Base-by-base conservation (phyloP, 2,113 vertebrate genomes). In the Myodes glareolus region DNA sequence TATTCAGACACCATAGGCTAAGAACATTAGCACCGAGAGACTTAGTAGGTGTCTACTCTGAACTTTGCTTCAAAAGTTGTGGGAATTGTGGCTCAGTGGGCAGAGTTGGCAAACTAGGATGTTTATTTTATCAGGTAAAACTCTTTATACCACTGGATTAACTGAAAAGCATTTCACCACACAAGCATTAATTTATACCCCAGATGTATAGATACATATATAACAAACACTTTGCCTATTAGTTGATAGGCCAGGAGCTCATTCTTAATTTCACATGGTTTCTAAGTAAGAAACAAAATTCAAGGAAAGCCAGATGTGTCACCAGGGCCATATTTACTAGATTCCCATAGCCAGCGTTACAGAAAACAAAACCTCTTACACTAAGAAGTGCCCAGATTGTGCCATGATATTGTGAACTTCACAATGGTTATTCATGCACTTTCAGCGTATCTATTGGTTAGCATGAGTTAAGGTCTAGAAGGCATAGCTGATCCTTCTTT, bases 201-300 rank as follows among this genome's bases (percentile, higher is more conserved):
- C 27, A 92, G 70, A 84, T 76, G 0, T 85, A 1, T 94, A 6
- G 31, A 1, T n/a, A 36, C 4, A 29, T 39, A 23, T 68, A 27
- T 63, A 58, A 36, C 4, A 78, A 50, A 36, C 0, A 73, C 11
- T 47, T 67, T 8, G 21, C 39, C 50, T 31, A 19, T 82, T 68
- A 45, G 17, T 76, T 27, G 58, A 16, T 61, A 61, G 12, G n/a
- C 12, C 65, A 25, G 76, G 58, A 90, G 7, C 7, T 84, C 82
- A 75, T 80, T 47, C 47, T 70, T 42, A 7, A 75, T 2, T 63
- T 95, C 14, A 75, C 13, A 45, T 90, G 21, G 9, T 55, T 89
- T 95, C 87, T 72, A 92, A 85, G 21, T 27, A 85, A 82, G 36
- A 55, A 33, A 77, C 52, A 89, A 36, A 86, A 88, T 75, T 78